Base-by-base conservation (phyloP, 2,888 invertebrate genomes). In the Lepidochrysops patricia region DNA sequence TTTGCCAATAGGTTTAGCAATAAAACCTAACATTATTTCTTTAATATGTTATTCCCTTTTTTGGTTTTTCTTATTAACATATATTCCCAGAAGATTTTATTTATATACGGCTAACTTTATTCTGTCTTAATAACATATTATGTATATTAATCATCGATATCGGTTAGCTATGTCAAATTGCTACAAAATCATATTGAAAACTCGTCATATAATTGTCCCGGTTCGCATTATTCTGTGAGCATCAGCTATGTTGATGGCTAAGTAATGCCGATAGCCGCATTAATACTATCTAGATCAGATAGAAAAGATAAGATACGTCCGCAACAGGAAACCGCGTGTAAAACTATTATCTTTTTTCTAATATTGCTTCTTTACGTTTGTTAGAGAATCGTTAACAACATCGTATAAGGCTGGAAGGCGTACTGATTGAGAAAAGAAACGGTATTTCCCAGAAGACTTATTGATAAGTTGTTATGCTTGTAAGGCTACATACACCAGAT, bases 211-310 rank as follows among this genome's bases (percentile, higher is more conserved):
- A 1, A 43, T 29, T 15, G 15, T 32, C 32, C 15, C 32, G 32
- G 3, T 27, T 34, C 37, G 9, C 12, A n/a, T 5, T 13, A 27
- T 25, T 43, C 43, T 27, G 15, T 56, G 9, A 19, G 48, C 27
- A 29, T 43, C 27, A 35, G 60, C 57, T 62, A 64, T 60, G 62
- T 43, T 64, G 63, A 63, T 61, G 52, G 15, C 25, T 34, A 34
- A 49, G 61, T 58, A 43, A 58, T 64, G 50, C 58, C 56, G 60
- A 58, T 58, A 57, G 57, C 48, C 49, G 61, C 58, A 60, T 60
- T 63, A 63, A 57, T 58, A 54, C 52, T 15, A 57, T 57, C 61
- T 52, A 50, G 63, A 64, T 64, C 56, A 63, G 61, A 64, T 61
- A 34, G 37, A 27, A 12, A 13, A 54, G 63, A 64, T 60, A 60